Evolutionary conservation across 2,888 invertebrate genomes (phyloP).

Genomic region (Phytoseiulus persimilis): DNA sequence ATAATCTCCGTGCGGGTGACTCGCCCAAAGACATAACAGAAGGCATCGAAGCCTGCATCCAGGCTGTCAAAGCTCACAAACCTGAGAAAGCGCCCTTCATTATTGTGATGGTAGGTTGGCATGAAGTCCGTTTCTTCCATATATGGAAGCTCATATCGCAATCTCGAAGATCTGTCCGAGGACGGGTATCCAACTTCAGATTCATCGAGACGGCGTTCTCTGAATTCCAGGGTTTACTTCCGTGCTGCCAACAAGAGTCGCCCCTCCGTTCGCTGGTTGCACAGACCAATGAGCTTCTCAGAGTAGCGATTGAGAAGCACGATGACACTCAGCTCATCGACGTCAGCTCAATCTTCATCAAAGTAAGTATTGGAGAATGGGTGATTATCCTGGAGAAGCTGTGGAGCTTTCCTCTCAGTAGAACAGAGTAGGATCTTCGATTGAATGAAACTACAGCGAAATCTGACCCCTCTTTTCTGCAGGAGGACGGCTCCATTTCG

Average conservation of each 20-base stretch:
- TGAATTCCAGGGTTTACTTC: constrained; percentile 8
- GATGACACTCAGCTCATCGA: constrained; percentile 26
- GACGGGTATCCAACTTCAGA: too few species aligned
- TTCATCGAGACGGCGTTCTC: too few species aligned
- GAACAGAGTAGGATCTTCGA: too few species aligned
- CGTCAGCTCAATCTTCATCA: constrained; percentile 37
- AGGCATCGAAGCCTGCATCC: constrained; percentile 16
- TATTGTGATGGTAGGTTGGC: constrained; percentile 6
- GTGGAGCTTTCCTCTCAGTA: too few species aligned
- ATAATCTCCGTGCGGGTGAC: constrained; percentile 17
- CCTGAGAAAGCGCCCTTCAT: constrained; percentile 18
- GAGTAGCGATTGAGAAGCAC: constrained; percentile 20
- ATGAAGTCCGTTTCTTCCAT: too few species aligned
- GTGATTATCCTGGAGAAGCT: too few species aligned
- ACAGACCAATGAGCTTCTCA: constrained; percentile 23
- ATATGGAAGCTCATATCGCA: too few species aligned
- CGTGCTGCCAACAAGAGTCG: constrained; percentile 33
- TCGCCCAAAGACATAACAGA: constrained; percentile 7
- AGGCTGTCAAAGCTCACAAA: constrained; percentile 20
- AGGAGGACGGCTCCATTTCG: constrained; percentile 64
- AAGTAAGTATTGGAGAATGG: constrained; percentile 38
- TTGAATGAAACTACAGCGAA: too few species aligned
- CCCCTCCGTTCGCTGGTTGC: neutral
- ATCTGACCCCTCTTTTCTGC: constrained; percentile 55
- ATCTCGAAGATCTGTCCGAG: too few species aligned